A percentile compares a stretch with the other conserved stretches of the same genome.
phyloP scores from a whole-genome alignment of 1,140 invertebrate species.

The Achroia grisella region DNA sequence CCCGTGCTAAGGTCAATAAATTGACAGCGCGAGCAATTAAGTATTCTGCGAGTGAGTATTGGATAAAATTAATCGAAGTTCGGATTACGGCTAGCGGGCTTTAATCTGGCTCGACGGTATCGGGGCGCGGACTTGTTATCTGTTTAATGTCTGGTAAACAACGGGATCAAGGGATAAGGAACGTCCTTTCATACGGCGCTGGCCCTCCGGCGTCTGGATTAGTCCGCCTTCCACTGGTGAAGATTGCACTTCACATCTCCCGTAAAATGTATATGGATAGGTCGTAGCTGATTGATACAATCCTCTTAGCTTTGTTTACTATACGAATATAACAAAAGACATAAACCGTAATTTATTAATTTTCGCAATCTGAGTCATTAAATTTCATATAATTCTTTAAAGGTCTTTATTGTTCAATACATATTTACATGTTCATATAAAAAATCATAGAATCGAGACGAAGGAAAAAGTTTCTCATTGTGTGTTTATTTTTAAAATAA shows the following conservation, averaged over 20 bases:
- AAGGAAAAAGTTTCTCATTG: no score
- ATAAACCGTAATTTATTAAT: no score
- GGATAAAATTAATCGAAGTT: slow-evolving; percentile 71
- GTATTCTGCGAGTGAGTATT: slow-evolving; percentile 54
- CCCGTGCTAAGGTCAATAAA: slow-evolving; percentile 11
- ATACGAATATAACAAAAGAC: no score
- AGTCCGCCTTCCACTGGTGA: slow-evolving; percentile 35
- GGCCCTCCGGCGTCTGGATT: slow-evolving; percentile 63
- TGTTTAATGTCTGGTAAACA: slow-evolving; percentile 76
- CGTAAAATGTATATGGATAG: neutral
- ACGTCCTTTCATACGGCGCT: slow-evolving; percentile 62
- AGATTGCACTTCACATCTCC: slow-evolving; percentile 45
- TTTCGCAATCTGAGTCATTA: no score
- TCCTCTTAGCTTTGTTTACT: no score
- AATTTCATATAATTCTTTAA: no score
- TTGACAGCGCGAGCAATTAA: slow-evolving; percentile 31
- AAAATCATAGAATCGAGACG: no score
- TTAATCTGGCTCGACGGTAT: slow-evolving; percentile 67
- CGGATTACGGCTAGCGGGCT: slow-evolving; percentile 59
- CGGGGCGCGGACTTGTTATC: slow-evolving; percentile 71
- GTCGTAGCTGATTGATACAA: no score
- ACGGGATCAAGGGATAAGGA: slow-evolving; percentile 72
- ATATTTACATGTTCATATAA: no score
- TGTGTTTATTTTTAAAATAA: no score
- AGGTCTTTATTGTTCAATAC: no score